Conservation (phyloP, 1,140 invertebrate species). For the Zaprionus camerounensis region DNA sequence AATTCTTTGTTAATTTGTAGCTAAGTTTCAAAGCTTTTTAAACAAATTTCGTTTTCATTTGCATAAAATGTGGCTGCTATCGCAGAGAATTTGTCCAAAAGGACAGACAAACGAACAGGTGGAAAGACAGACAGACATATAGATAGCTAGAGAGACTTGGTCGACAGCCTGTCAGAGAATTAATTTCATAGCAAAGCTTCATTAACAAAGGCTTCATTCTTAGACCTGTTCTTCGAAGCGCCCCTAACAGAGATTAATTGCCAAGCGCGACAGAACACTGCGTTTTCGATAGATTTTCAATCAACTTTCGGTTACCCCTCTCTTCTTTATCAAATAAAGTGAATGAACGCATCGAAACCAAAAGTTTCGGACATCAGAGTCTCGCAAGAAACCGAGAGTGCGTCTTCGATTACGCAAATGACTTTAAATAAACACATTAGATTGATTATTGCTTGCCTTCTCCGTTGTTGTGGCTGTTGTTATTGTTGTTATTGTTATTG, state of each 20-base stretch:
- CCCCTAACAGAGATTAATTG: slow-evolving; percentile 67
- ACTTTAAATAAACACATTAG: slow-evolving; percentile 67
- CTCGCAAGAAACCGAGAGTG: slow-evolving; percentile 63
- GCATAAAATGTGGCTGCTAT: slow-evolving; percentile 66
- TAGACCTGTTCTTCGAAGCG: slow-evolving; percentile 65
- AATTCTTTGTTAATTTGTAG: slow-evolving; percentile 68
- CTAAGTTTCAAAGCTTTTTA: slow-evolving; percentile 63
- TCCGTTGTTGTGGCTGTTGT: not conserved
- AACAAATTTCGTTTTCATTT: slow-evolving; percentile 69
- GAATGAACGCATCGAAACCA: slow-evolving; percentile 78
- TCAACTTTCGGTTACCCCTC: slow-evolving; percentile 28
- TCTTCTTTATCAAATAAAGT: slow-evolving; percentile 33
- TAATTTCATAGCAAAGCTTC: slow-evolving; percentile 43
- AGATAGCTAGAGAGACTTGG: not conserved
- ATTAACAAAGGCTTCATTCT: slow-evolving; percentile 66
- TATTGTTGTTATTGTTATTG: not conserved
- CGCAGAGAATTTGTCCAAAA: slow-evolving; percentile 28
- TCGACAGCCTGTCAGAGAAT: slow-evolving; percentile 31
- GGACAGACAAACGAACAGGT: slow-evolving; percentile 18
- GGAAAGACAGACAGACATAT: not conserved
- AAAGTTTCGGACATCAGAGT: slow-evolving; percentile 51
- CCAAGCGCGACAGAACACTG: slow-evolving; percentile 37
- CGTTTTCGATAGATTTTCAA: slow-evolving; percentile 69
- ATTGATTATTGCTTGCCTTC: slow-evolving; percentile 32
- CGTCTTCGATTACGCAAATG: slow-evolving; percentile 65